Evolutionary conservation across 2,888 invertebrate genomes (phyloP).

Genomic region (Leptopterna dolabrata): DNA sequence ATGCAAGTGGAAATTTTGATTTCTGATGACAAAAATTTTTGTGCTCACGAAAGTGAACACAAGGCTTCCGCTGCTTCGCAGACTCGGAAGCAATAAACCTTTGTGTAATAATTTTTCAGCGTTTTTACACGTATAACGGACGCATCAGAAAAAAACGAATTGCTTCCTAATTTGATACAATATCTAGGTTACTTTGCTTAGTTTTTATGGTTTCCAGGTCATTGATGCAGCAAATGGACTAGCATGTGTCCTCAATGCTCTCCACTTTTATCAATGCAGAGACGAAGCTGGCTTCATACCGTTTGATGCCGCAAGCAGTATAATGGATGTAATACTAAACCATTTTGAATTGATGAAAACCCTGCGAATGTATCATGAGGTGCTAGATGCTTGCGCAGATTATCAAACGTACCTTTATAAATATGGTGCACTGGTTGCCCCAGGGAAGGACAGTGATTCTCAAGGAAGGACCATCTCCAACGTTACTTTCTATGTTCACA

Average conservation of each 20-base stretch:
- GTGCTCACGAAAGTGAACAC: too few species aligned
- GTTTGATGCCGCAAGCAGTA: not conserved
- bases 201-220: not conserved
- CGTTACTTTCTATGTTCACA: not conserved
- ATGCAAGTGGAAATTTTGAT: too few species aligned
- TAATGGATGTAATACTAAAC: not conserved
- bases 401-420: not conserved
- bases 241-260: not conserved
- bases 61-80: too few species aligned
- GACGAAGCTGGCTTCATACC: constrained; percentile 7
- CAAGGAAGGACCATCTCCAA: not conserved
- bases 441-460: not conserved
- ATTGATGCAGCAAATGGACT: not conserved
- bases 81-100: too few species aligned
- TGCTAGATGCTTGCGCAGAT: not conserved
- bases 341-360: not conserved
- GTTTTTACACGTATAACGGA: not conserved
- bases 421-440: not conserved
- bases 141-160: not conserved
- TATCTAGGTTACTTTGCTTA: not conserved
- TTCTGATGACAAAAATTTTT: too few species aligned
- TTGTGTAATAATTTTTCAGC: too few species aligned
- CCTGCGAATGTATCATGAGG: not conserved
- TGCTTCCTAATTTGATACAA: not conserved
- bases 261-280: not conserved